A percentile compares a stretch with the other conserved stretches of the same genome.
Conservation (phyloP, 2,113 vertebrate species). For the Myocastor coypus region DNA sequence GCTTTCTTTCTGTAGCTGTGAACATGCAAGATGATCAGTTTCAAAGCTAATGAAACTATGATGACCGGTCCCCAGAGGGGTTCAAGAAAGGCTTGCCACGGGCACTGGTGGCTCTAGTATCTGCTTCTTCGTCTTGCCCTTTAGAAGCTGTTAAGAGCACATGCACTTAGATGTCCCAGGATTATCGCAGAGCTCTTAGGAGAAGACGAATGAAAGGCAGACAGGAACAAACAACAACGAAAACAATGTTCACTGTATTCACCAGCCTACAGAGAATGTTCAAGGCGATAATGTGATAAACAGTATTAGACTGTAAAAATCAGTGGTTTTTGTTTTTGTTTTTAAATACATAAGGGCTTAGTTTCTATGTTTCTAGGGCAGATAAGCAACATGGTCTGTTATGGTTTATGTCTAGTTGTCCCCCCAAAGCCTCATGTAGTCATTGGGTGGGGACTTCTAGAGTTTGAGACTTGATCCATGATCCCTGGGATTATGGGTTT, state of each 20-base stretch:
- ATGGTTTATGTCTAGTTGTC: no score
- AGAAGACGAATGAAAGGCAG: background rate
- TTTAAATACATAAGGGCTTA: background rate
- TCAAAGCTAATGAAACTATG: background rate
- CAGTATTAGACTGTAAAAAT: background rate
- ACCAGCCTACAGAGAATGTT: background rate
- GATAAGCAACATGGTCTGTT: background rate
- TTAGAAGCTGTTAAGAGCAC: background rate
- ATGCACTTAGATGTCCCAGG: background rate
- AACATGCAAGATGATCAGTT: background rate
- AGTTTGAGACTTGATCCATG: no score
- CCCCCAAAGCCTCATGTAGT: no score
- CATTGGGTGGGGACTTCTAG: no score
- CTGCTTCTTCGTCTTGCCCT: background rate
- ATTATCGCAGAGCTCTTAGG: background rate
- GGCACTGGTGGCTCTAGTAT: background rate
- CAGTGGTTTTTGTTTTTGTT: background rate
- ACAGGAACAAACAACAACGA: background rate
- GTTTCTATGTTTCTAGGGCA: background rate
- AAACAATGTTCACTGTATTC: background rate
- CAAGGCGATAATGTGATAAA: background rate
- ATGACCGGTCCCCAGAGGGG: background rate
- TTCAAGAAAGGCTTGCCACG: background rate
- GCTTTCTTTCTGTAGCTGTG: background rate
- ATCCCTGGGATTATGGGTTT: no score